Base-by-base conservation (phyloP, 2,888 invertebrate species). In the Oeneis ivallda region DNA sequence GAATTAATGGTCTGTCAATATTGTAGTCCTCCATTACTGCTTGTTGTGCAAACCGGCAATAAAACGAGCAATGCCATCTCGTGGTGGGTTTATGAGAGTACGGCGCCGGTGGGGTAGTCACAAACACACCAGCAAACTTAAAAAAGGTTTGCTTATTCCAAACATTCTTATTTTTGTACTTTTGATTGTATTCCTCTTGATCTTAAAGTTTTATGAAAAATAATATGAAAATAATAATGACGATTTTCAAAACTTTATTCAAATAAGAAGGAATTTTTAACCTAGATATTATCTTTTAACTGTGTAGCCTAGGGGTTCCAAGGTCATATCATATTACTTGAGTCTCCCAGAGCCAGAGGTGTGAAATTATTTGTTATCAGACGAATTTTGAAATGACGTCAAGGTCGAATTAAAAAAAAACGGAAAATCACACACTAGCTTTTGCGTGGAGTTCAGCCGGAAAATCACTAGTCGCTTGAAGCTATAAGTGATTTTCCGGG, bases 1-100 rank as follows among this genome's bases (percentile, higher is more conserved):
- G 89, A 91, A 92, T 89, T 92, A 91, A 92, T 90, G 91, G 85
- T 90, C 85, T 91, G 92, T 89, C 92, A 90, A 92, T 92, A 91
- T 88, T 89, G 87, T 84, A 86, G 83, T 83, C 84, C 82, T 86
- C 87, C 84, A 87, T 88, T 89, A 88, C 83, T 82, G 86, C 83
- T 84, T 86, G 86, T 86, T 86, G 87, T 85, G 87, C 85, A 82
- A 89, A 86, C 87, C 76, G 76, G 81, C 84, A 82, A 85, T 90
- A 85, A 89, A 87, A 83, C 82, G 80, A 78, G 76, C 85, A 85
- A 72, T 82, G 85, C 88, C 85, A 89, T 90, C 89, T 88, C 74
- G 79, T 78, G 84, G 83, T 69, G 79, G 77, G 78, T 86, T 89
- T 87, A 89, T 78, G 84, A 82, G 81, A 76, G 67, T 67, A 64